Conservation (phyloP, 1,140 invertebrate genomes). For the Coelopa frigida region DNA sequence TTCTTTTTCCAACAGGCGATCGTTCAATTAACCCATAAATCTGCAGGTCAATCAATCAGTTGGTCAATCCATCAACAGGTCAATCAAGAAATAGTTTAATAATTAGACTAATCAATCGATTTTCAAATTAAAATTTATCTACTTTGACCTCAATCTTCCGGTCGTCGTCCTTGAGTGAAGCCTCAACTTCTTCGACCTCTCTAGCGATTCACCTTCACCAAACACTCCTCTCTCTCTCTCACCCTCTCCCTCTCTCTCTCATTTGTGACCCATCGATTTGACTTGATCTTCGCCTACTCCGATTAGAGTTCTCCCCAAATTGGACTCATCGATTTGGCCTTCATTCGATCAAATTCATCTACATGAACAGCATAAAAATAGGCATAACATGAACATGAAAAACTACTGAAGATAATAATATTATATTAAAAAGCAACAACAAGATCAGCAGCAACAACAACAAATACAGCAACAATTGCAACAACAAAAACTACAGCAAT, state of each 20-base stretch:
- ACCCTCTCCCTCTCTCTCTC: background rate
- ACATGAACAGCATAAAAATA: no score
- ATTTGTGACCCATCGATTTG: background rate
- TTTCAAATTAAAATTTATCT: no score
- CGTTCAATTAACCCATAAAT: no score
- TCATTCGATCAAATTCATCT: no score
- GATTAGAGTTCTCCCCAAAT: background rate
- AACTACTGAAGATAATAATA: background rate
- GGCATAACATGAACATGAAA: background rate
- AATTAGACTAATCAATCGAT: no score
- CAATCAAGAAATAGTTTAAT: no score
- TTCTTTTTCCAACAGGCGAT: no score
- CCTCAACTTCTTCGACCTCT: background rate
- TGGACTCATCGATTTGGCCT: no score
- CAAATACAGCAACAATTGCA: background rate
- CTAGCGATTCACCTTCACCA: background rate
- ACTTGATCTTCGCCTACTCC: background rate
- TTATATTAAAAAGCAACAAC: background rate
- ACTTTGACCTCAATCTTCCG: no score
- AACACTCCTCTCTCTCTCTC: background rate
- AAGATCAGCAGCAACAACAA: constrained; percentile 2
- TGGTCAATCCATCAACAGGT: no score
- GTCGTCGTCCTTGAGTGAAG: no score
- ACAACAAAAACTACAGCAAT: constrained; percentile 6
- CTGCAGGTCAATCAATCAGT: no score